phyloP scores from a whole-genome alignment of 2,888 invertebrate genomes.

The Acanthococcus lagerstroemiae region DNA sequence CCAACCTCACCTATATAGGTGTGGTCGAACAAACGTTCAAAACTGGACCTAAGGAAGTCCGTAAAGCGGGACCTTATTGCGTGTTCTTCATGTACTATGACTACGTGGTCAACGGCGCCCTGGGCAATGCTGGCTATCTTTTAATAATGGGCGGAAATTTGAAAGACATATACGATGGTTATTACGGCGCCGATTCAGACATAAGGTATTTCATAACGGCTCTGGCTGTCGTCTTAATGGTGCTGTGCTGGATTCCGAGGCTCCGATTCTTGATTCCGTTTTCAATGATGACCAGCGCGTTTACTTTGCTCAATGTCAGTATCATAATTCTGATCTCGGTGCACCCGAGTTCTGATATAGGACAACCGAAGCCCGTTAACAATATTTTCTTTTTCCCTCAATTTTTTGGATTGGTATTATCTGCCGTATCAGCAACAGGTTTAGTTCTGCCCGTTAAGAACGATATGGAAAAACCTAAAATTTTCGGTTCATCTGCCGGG shows the following conservation, averaged over 20 bases:
- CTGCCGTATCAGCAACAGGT: constrained; percentile 89
- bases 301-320: constrained; percentile 3
- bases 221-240: not conserved
- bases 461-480: constrained; percentile 78
- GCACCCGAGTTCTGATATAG: not conserved
- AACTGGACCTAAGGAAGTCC: not conserved
- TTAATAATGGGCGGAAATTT: constrained; percentile 4
- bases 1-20: constrained; percentile 2
- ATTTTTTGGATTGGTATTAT: constrained; percentile 91
- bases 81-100: not conserved
- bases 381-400: constrained; percentile 57
- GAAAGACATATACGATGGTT: not conserved
- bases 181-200: not conserved
- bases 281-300: not conserved
- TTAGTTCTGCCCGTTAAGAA: constrained; percentile 85
- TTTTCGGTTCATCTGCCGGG: constrained; percentile 68
- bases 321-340: not conserved
- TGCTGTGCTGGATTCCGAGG: not conserved
- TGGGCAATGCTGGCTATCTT: not conserved
- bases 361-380: not conserved
- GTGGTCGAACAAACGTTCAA: not conserved
- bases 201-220: not conserved
- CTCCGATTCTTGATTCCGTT: constrained; percentile 7
- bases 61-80: not conserved
- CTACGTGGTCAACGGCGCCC: not conserved